Evolutionary conservation across 2,888 invertebrate genomes (phyloP), one percentile per base, ranked within the genome.

Genomic region (Cybosia mesomella): DNA sequence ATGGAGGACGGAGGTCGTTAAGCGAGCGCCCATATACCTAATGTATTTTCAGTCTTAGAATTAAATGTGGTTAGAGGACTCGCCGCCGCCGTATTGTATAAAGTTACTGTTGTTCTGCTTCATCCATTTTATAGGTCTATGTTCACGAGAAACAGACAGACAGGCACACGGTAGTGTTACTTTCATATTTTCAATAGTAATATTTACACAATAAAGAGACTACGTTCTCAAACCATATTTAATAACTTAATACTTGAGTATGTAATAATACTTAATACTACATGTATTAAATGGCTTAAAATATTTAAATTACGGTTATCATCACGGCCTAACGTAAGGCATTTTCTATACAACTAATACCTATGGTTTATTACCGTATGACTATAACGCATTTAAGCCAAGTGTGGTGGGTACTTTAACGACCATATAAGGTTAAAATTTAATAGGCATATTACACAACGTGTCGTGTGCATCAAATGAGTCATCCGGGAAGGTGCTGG

Each of bases 41-140:
- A 66, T 57, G 28, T 49, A 34, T 18, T 36, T 60, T 64, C n/a
- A 49, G 60, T 8, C 62, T 65, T 13, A 58, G 8, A 62, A 65
- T 43, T 60, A 24, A 15, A 39, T 8, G 22, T 22, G 39, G 36
- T 18, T 43, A 43, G 18, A 43, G 43, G 18, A 18, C 18, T 18
- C 15, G 39, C 39, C n/a, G n/a, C n/a, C n/a, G n/a, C n/a, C n/a
- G n/a, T n/a, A n/a, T n/a, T n/a, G n/a, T 5, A 1, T 39, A 5
- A 18, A 18, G 5, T 43, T 43, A 5, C 18, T 43, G 4, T 43
- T 43, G 43, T 43, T 43, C 18, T 43, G 43, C 43, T 43, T 0
- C 43, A 43, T 43, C 18, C 39, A 5, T 43, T 43, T 43, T 7
- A 49, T 49, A 3, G n/a, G 49, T 34, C 32, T 10, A 34, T 1